Base-by-base conservation (phyloP, 2,797 vertebrate genomes). In the Nyctalus aviator region DNA sequence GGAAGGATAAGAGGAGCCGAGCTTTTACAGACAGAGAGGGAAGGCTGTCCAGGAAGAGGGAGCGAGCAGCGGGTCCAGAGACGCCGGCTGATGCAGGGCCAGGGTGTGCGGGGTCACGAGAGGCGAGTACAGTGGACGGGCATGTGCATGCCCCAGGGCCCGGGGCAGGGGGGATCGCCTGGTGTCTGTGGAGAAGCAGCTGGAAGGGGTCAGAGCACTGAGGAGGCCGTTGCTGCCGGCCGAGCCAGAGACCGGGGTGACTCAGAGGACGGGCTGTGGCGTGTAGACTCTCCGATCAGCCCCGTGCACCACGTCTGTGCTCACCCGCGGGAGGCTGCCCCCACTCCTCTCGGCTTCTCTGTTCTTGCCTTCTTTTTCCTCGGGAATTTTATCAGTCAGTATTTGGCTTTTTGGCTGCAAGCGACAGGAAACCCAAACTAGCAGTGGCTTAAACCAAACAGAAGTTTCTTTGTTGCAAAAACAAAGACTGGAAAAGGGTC, bases 31-130 rank as follows among this genome's bases (percentile, higher is more conserved):
- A 25, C 27, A 2, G 30, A 62, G 35, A 18, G 1, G 64, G 35
- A 9, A 30, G 21, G 5, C 32, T 57, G 50, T 41, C 72, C n/a
- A 17, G 48, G 68, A n/a, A 66, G 83, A 35, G 72, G 50, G 25
- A 3, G 6, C 4, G 25, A 3, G 6, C 4, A 0, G 78, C 2
- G 0, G 0, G 23, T n/a, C 5, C 44, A 12, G 48, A 48, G 35
- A n/a, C n/a, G 37, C 55, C 20, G 46, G 71, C 23, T 48, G 64
- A n/a, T 0, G 0, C 46, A 13, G 21, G 14, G 59, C 12, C 12
- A 0, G 3, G 55, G 15, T 3, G 8, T 13, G 25, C 41, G 50
- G 81, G 23, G 23, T 8, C 37, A 12, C 78, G 10, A 5, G 25
- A 55, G 57, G 77, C 17, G 48, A 13, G 32, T 2, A 0, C 53